phyloP scores from a whole-genome alignment of 2,888 invertebrate species.

The Acleris cristana region DNA sequence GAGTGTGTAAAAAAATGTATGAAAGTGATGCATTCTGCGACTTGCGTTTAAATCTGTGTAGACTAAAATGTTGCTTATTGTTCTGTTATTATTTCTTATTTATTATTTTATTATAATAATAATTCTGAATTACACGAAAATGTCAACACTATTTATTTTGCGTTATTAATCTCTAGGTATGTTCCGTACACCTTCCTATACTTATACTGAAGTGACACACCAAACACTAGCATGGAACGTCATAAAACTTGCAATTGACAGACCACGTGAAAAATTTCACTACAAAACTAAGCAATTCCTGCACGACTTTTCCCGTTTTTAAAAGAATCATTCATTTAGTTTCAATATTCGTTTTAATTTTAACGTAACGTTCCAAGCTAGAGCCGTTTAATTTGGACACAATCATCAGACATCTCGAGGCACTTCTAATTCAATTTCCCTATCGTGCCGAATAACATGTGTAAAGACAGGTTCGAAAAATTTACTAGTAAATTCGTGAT shows the following conservation, averaged over 20 bases:
- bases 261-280: not conserved
- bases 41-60: too few relatives aligned
- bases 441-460: conserved; percentile 55
- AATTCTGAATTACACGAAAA: too few relatives aligned
- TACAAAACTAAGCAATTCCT: not conserved
- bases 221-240: conserved; percentile 5
- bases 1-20: too few relatives aligned
- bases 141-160: too few relatives aligned
- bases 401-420: conserved; percentile 44
- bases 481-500: conserved; percentile 74
- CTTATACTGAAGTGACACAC: not conserved
- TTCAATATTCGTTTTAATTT: not conserved
- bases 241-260: not conserved
- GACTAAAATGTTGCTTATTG: too few relatives aligned
- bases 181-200: too few relatives aligned
- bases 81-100: too few relatives aligned
- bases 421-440: conserved; percentile 49
- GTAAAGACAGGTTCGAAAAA: conserved; percentile 68
- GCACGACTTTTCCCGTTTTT: not conserved
- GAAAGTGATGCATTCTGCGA: too few relatives aligned
- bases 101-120: too few relatives aligned
- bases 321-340: not conserved
- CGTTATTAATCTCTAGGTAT: too few relatives aligned
- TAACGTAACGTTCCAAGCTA: conserved; percentile 4
- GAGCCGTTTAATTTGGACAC: conserved; percentile 42